phyloP scores from a whole-genome alignment of 2,888 invertebrate genomes.

The Xanthorhoe designata region DNA sequence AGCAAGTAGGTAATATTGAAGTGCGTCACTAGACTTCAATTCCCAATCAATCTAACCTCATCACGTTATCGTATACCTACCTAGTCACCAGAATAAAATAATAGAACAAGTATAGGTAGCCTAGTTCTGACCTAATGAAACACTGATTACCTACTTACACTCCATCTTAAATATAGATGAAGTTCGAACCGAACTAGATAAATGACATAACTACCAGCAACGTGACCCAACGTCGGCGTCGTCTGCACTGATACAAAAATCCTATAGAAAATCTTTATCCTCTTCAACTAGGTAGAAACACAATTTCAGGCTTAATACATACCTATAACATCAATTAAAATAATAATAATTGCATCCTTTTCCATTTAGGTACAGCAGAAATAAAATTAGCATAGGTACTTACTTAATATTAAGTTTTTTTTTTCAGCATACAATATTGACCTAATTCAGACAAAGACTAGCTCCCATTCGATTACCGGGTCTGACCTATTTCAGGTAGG shows the following conservation, averaged over 20 bases:
- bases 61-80: constrained; percentile 8
- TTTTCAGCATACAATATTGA: background rate
- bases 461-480: background rate
- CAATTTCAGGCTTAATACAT: no score
- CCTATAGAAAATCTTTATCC: no score
- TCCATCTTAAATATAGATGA: constrained; percentile 8
- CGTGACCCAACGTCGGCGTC: no score
- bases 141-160: constrained; percentile 29
- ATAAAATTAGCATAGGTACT: background rate
- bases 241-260: no score
- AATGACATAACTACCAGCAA: no score
- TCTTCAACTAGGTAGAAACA: no score
- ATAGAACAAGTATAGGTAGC: constrained; percentile 18
- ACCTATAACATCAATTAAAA: no score
- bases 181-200: background rate
- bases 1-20: background rate
- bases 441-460: background rate
- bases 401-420: no score
- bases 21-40: constrained; percentile 8
- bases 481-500: constrained; percentile 19
- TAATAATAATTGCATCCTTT: no score
- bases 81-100: no score
- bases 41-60: constrained; percentile 21
- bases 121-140: constrained; percentile 38
- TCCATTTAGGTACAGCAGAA: background rate